Conservation (phyloP, 2,888 invertebrate species). For the Cryptocheilus praepositus region DNA sequence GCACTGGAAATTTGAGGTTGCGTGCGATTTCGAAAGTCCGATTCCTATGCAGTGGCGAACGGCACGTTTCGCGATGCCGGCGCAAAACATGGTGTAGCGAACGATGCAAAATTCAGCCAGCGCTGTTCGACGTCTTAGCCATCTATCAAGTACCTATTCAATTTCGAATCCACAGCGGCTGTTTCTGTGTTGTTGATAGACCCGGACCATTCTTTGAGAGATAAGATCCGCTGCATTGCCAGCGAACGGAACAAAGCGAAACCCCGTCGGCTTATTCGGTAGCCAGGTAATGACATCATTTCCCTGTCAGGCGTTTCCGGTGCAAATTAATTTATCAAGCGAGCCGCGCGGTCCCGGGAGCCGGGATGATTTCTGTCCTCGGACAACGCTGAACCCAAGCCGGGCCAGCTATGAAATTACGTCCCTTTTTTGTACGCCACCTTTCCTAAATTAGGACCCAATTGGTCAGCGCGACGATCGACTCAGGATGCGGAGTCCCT, state of each 20-base stretch:
- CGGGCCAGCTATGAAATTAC: constrained; percentile 51
- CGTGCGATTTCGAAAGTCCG: no score
- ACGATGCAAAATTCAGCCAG: no score
- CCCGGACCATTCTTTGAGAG: background rate
- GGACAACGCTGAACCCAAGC: constrained; percentile 25
- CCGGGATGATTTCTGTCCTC: constrained; percentile 33
- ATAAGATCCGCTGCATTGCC: background rate
- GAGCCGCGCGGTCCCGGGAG: constrained; percentile 25
- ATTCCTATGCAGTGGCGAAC: no score
- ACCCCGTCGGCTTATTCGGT: constrained; percentile 47
- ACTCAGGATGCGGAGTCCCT: constrained; percentile 36
- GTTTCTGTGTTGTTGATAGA: no score
- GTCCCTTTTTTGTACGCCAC: constrained; percentile 51
- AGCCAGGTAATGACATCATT: constrained; percentile 67
- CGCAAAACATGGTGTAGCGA: no score
- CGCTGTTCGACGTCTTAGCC: no score
- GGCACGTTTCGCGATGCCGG: no score
- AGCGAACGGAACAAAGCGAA: constrained; percentile 24
- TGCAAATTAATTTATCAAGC: constrained; percentile 71
- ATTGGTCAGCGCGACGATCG: constrained; percentile 53
- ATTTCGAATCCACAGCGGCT: no score
- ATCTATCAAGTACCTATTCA: no score
- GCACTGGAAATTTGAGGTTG: no score
- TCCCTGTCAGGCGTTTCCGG: constrained; percentile 69
- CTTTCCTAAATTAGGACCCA: constrained; percentile 58